phyloP scores from a whole-genome alignment of 2,797 vertebrate genomes.

The Rhynchonycteris naso region DNA sequence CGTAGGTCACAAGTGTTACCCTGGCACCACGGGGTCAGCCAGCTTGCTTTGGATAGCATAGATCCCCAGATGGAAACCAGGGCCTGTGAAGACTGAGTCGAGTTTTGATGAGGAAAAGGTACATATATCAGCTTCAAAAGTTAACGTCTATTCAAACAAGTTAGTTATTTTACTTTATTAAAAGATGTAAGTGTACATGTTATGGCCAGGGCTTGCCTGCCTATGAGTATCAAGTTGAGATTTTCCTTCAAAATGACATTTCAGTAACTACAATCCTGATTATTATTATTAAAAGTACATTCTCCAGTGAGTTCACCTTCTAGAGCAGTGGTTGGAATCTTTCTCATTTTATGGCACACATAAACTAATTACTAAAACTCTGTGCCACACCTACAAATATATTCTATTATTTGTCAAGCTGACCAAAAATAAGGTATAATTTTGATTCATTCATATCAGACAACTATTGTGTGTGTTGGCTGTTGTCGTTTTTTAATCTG shows the following conservation, averaged over 20 bases:
- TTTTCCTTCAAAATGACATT: neutral
- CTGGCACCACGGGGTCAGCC: neutral
- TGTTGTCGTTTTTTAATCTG: neutral
- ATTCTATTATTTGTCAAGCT: neutral
- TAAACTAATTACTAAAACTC: neutral
- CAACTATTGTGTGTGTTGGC: neutral
- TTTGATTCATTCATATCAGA: neutral
- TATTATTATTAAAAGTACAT: neutral
- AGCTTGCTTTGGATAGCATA: neutral
- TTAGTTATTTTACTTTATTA: neutral
- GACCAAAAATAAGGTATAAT: neutral
- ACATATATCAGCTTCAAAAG: neutral
- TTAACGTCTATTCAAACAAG: neutral
- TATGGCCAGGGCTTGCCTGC: neutral
- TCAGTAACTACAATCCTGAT: neutral
- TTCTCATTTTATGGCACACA: neutral
- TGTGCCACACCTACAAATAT: neutral
- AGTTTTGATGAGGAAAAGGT: neutral
- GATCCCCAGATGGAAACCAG: neutral
- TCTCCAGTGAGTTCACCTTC: neutral
- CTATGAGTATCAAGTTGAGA: neutral
- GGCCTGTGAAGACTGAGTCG: neutral
- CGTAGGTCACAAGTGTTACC: neutral
- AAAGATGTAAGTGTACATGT: neutral
- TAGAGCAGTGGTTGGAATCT: neutral